phyloP scores from a whole-genome alignment of 2,888 invertebrate species.

The Cheiracanthium punctorium region DNA sequence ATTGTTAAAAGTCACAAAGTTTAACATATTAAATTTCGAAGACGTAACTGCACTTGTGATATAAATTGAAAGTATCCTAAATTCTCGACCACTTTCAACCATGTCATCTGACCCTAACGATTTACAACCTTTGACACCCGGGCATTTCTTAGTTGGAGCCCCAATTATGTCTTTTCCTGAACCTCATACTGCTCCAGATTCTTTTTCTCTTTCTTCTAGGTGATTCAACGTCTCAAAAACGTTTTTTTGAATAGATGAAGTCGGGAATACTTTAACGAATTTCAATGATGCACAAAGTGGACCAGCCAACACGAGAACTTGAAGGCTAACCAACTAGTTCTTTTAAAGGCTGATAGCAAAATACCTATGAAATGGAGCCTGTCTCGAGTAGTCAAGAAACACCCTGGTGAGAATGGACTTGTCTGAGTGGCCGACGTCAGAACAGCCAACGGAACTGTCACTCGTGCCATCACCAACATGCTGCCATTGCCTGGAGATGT shows the following conservation, averaged over 20 bases:
- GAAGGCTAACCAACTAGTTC: neutral
- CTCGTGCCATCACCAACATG: no score
- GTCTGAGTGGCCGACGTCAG: no score
- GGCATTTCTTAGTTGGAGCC: conserved; percentile 9
- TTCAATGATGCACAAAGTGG: neutral
- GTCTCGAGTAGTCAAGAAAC: no score
- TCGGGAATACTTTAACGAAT: conserved; percentile 8
- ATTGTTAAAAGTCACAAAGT: neutral
- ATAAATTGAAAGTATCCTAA: neutral
- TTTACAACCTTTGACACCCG: neutral
- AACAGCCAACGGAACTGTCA: no score
- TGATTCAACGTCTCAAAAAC: neutral
- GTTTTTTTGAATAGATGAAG: neutral
- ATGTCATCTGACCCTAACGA: neutral
- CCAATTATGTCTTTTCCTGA: neutral
- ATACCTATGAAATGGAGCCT: no score
- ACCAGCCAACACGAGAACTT: neutral
- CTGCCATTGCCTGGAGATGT: no score
- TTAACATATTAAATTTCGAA: neutral
- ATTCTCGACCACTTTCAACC: neutral
- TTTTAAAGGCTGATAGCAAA: neutral
- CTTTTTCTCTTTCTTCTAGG: neutral
- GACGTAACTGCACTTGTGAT: neutral
- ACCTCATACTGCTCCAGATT: neutral
- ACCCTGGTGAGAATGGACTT: no score